Percentiles rank a stretch among this genome's conserved stretches.
phyloP scores from a whole-genome alignment of 2,113 vertebrate genomes.

The Etheostoma cragini region DNA sequence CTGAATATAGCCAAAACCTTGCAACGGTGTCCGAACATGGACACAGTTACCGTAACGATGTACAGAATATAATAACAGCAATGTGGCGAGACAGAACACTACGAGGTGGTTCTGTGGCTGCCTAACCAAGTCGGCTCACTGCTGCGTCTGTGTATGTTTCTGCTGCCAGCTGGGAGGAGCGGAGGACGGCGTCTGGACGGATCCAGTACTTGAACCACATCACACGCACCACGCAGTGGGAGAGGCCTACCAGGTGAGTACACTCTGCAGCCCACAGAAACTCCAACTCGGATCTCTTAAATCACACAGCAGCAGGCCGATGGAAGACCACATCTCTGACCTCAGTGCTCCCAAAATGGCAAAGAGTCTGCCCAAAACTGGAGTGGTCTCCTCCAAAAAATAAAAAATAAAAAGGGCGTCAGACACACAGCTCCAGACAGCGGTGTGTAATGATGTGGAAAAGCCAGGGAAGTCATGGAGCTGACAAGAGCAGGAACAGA shows the following conservation, averaged over 20 bases:
- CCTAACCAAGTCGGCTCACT: constrained; percentile 43
- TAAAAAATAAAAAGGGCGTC: background rate
- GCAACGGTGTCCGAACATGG: no score
- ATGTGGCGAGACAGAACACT: constrained; percentile 44
- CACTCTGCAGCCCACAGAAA: constrained; percentile 46
- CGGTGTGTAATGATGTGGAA: constrained; percentile 41
- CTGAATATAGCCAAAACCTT: no score
- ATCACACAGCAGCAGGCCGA: constrained; percentile 39
- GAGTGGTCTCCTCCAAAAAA: constrained; percentile 12
- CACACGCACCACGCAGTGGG: constrained; percentile 98
- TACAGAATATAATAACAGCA: constrained; percentile 25
- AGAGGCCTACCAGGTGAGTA: constrained; percentile 95
- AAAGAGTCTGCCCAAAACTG: constrained; percentile 14
- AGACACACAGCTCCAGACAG: constrained; percentile 44
- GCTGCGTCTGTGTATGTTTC: constrained; percentile 57
- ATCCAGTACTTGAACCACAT: constrained; percentile 99
- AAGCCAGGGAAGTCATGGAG: constrained; percentile 20
- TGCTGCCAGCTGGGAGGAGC: constrained; percentile 94
- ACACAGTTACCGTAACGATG: background rate
- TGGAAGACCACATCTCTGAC: constrained; percentile 33
- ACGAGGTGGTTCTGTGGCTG: constrained; percentile 26
- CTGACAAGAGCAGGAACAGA: constrained; percentile 19
- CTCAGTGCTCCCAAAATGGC: constrained; percentile 34
- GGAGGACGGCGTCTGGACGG: constrained; percentile 95
- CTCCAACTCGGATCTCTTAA: constrained; percentile 48